These are phyloP conservation scores for Epirrita christyi DNA, from an alignment of 2,888 invertebrate genomes.

Conservation along the genomic window DNA sequence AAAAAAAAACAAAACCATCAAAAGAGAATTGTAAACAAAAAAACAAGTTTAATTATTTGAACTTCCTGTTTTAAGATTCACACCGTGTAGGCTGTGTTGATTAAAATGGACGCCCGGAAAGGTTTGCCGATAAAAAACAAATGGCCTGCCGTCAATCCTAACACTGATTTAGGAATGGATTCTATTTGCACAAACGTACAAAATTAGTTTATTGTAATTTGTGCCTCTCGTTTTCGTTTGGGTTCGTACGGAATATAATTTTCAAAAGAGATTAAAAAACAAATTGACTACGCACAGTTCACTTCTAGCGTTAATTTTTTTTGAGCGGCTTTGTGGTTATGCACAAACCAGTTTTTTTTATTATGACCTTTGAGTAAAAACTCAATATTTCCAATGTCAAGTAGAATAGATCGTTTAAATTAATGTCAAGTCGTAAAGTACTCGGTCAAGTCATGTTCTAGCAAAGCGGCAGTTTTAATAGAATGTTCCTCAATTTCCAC, in stretches of 20 bases:
- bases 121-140: constrained; percentile 65
- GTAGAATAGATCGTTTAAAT: no score
- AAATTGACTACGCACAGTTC: no score
- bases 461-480: no score
- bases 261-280: no score
- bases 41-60: constrained; percentile 21
- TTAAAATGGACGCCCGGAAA: constrained; percentile 57
- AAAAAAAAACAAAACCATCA: neutral
- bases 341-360: no score
- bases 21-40: constrained; percentile 7
- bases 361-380: no score
- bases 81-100: constrained; percentile 43
- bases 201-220: constrained; percentile 63
- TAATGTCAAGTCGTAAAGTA: no score
- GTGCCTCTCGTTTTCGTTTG: constrained; percentile 30
- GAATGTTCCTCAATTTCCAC: no score
- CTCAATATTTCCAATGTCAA: no score
- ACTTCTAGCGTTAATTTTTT: no score
- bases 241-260: no score
- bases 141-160: constrained; percentile 61
- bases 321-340: neutral
- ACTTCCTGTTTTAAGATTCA: constrained; percentile 37
- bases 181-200: constrained; percentile 56
- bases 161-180: constrained; percentile 57
- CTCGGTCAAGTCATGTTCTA: no score